phyloP scores from a whole-genome alignment of 2,888 invertebrate species.

The Mellilla xanthometata region DNA sequence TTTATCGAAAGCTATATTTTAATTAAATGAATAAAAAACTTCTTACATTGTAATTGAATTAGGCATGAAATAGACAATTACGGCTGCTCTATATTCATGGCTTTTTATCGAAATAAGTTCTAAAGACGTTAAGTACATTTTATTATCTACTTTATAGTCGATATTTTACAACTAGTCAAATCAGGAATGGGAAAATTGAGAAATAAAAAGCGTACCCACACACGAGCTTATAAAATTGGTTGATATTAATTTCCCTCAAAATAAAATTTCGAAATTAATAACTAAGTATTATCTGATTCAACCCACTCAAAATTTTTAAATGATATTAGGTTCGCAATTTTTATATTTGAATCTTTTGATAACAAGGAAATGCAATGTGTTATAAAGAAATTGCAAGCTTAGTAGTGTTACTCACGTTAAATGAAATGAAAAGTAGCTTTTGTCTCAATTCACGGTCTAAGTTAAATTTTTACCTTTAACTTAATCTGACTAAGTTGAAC shows the following conservation, averaged over 20 bases:
- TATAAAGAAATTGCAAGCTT: no score
- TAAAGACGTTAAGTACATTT: constrained; percentile 17
- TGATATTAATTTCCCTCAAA: not conserved
- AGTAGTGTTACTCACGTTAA: no score
- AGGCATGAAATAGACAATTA: constrained; percentile 49
- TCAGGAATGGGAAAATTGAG: not conserved
- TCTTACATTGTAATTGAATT: constrained; percentile 44
- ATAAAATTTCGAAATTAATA: constrained; percentile 3
- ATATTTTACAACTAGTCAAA: not conserved
- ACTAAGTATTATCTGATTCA: not conserved
- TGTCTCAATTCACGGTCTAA: no score
- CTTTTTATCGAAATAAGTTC: constrained; percentile 20
- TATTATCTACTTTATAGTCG: constrained; percentile 18
- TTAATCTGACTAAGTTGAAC: no score
- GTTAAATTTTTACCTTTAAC: no score
- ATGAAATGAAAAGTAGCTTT: no score
- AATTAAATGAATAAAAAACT: constrained; percentile 35
- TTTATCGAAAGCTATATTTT: constrained; percentile 33
- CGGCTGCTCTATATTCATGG: constrained; percentile 18
- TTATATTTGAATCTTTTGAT: no score
- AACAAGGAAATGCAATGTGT: no score
- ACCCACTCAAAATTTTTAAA: not conserved
- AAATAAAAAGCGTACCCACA: constrained; percentile 9
- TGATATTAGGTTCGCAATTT: no score
- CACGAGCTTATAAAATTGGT: not conserved